Conservation (phyloP, 2,888 invertebrate genomes). For the Netelia virgata region DNA sequence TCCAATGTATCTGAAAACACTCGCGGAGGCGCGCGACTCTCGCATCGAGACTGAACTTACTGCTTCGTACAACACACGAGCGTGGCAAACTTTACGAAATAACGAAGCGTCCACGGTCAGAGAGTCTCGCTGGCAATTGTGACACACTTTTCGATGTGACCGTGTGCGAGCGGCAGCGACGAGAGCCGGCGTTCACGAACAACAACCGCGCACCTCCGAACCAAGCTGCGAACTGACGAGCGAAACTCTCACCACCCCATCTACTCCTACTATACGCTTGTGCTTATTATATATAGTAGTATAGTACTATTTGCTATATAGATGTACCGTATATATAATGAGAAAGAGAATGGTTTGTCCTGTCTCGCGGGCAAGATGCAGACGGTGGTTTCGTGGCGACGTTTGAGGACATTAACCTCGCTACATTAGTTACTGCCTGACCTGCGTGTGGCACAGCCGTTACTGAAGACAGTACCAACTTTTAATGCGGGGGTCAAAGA, state of each 20-base stretch:
- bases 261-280: neutral
- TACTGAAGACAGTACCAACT: neutral
- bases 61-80: constrained; percentile 16
- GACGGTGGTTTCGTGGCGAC: neutral
- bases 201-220: constrained; percentile 48
- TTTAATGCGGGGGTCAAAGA: neutral
- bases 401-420: neutral
- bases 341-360: constrained; percentile 1
- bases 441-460: neutral
- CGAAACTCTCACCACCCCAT: neutral
- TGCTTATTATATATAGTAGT: neutral
- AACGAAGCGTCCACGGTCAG: constrained; percentile 21
- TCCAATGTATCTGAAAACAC: neutral
- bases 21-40: neutral
- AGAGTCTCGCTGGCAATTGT: constrained; percentile 48
- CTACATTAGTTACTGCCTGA: neutral
- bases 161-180: neutral
- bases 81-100: constrained; percentile 25
- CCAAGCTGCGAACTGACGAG: constrained; percentile 42
- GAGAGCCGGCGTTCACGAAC: constrained; percentile 25
- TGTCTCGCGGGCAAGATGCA: neutral
- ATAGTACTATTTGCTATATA: neutral
- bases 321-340: neutral
- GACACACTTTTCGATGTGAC: constrained; percentile 58
- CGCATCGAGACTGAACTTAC: neutral